Evolutionary conservation across 2,888 invertebrate genomes (phyloP).

Genomic region (Apodemia duryi): DNA sequence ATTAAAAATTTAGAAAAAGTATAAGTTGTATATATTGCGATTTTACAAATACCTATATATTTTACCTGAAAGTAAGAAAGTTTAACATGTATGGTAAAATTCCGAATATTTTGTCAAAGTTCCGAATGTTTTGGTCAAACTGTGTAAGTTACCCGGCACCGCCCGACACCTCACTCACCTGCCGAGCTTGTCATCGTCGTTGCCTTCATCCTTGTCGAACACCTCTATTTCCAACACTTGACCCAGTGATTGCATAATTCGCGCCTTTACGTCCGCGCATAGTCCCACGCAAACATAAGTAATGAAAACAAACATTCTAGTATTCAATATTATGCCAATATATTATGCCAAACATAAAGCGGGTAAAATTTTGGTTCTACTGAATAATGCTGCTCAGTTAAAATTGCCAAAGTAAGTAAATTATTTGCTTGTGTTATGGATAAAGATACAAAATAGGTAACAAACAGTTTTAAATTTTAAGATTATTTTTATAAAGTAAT

Average conservation of each 20-base stretch:
- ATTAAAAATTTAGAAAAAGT: not conserved
- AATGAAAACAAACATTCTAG: conserved; percentile 59
- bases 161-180: conserved; percentile 80
- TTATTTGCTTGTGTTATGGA: no score
- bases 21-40: not conserved
- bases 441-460: no score
- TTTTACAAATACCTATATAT: no score
- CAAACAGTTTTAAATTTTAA: no score
- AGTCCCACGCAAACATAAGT: conserved; percentile 72
- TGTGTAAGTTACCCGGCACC: conserved; percentile 26
- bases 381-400: conserved; percentile 2
- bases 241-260: conserved; percentile 82
- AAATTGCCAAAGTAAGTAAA: not conserved
- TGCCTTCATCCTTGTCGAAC: conserved; percentile 92
- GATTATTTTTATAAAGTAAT: not conserved
- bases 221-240: conserved; percentile 87
- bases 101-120: no score
- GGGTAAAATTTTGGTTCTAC: not conserved
- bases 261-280: conserved; percentile 68
- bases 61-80: no score
- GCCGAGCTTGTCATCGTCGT: conserved; percentile 92
- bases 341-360: conserved; percentile 11
- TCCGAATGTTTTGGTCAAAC: conserved; percentile 16
- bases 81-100: no score
- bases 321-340: conserved; percentile 11